These are phyloP conservation scores for Drosophila guanche DNA, from an alignment of 1,140 invertebrate genomes.

Conservation along the genomic window DNA sequence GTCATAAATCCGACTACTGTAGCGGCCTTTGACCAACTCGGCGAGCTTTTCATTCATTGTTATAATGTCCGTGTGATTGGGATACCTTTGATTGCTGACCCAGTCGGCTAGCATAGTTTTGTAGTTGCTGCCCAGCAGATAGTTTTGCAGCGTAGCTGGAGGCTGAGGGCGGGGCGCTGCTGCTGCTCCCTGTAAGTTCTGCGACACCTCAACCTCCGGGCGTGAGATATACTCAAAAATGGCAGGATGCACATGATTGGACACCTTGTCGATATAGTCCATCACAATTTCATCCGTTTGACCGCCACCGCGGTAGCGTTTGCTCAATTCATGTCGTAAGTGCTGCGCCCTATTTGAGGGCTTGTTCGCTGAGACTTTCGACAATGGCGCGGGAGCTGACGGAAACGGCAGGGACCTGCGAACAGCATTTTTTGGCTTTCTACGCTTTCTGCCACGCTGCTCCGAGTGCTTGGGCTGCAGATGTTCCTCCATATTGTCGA, in stretches of 20 bases:
- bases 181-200: neutral
- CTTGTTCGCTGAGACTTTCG: neutral
- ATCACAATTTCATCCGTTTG: constrained; percentile 47
- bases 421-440: neutral
- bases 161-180: neutral
- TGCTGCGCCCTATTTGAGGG: too few species aligned
- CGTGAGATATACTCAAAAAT: constrained; percentile 33
- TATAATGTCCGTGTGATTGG: constrained; percentile 45
- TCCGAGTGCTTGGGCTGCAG: constrained; percentile 11
- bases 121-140: constrained; percentile 18
- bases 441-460: neutral
- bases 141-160: neutral
- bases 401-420: neutral
- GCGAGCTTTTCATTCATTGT: constrained; percentile 42
- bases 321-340: too few species aligned
- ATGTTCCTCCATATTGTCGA: constrained; percentile 66
- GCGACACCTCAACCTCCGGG: neutral
- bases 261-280: constrained; percentile 37
- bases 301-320: neutral
- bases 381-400: neutral
- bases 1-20: constrained; percentile 38
- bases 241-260: constrained; percentile 20
- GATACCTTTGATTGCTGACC: constrained; percentile 46
- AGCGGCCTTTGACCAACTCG: constrained; percentile 16
- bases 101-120: constrained; percentile 38